These are phyloP conservation scores for Drosophila infuscata DNA, from an alignment of 2,888 invertebrate genomes.

Conservation along the genomic window DNA sequence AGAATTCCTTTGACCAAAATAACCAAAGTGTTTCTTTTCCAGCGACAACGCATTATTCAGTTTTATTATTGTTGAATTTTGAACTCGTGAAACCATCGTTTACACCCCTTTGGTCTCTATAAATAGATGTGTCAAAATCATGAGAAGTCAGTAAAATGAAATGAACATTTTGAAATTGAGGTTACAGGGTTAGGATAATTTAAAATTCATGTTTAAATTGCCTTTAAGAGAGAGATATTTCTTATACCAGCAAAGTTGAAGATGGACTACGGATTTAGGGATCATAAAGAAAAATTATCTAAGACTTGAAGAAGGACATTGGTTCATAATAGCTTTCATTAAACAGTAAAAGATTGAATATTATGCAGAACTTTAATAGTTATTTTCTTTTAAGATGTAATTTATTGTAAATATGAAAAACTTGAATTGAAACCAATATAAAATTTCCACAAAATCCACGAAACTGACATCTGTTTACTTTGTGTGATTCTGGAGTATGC, in stretches of 20 bases:
- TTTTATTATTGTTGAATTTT: conserved; percentile 47
- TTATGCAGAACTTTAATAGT: not conserved
- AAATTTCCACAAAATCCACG: conserved; percentile 6
- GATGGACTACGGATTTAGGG: not conserved
- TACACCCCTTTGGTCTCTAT: conserved; percentile 15
- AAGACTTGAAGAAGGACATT: not conserved
- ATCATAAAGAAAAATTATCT: not conserved
- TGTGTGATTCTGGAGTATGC: conserved; percentile 7
- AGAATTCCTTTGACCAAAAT: conserved; percentile 36
- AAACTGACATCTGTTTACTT: not conserved
- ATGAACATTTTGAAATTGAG: conserved; percentile 6
- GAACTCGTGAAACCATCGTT: conserved; percentile 21
- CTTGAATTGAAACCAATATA: conserved; percentile 17
- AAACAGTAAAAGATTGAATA: not conserved
- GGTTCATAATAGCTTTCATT: not conserved
- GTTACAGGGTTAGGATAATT: conserved; percentile 1
- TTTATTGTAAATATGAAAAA: not conserved
- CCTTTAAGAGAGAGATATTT: not conserved
- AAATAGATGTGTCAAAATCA: conserved; percentile 31
- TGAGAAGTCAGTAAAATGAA: not conserved
- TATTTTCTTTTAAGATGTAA: not conserved
- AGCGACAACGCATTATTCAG: conserved; percentile 37
- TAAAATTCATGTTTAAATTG: not conserved
- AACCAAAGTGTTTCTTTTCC: conserved; percentile 27
- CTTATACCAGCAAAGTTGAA: not conserved